These are phyloP conservation scores for Aricia agestis DNA, from an alignment of 1,140 invertebrate genomes.

Conservation along the genomic window DNA sequence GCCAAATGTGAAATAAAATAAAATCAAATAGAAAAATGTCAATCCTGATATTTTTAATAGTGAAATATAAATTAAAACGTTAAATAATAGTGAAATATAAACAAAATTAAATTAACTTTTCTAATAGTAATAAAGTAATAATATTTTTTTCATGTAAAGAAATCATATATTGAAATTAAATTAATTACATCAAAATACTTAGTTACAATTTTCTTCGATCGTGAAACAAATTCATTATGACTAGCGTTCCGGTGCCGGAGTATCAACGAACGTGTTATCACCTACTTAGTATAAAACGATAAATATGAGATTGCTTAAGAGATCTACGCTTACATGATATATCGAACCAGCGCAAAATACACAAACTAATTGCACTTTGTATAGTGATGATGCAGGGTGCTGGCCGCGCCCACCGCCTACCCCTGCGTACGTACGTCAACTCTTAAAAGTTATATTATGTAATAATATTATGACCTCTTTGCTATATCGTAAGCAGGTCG, in stretches of 20 bases:
- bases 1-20: background rate
- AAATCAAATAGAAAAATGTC: background rate
- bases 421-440: background rate
- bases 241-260: slow-evolving; percentile 51
- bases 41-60: background rate
- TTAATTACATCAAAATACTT: slow-evolving; percentile 25
- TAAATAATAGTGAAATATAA: background rate
- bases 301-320: slow-evolving; percentile 60
- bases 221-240: slow-evolving; percentile 61
- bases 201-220: slow-evolving; percentile 37
- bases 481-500: background rate
- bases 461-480: too few relatives aligned
- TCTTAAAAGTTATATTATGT: background rate
- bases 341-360: slow-evolving; percentile 30
- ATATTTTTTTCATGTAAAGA: background rate
- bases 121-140: slow-evolving; percentile 1
- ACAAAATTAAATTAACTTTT: slow-evolving; percentile 3
- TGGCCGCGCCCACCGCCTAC: background rate
- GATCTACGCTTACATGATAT: slow-evolving; percentile 50
- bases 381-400: background rate
- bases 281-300: slow-evolving; percentile 42
- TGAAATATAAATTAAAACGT: background rate
- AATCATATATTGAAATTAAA: slow-evolving; percentile 5
- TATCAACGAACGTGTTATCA: slow-evolving; percentile 20
- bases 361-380: slow-evolving; percentile 40